Evolutionary conservation across 2,797 vertebrate species (phyloP).

Genomic region (Parambassis ranga): DNA sequence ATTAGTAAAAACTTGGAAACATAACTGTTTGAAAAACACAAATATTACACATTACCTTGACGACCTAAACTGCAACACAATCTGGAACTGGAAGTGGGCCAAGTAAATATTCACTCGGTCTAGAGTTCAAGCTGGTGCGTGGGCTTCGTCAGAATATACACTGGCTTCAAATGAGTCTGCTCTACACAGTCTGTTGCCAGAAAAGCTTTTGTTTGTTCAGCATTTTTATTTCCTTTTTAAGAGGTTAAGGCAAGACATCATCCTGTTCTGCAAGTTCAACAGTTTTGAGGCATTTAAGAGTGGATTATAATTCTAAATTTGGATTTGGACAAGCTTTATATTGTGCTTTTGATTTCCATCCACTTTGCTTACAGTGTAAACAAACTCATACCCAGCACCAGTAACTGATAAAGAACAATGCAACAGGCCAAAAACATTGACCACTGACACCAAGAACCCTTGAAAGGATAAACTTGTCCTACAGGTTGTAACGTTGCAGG

Average conservation of each 20-base stretch:
- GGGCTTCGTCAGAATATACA: conserved; percentile 19
- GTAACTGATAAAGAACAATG: neutral
- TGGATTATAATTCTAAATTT: neutral
- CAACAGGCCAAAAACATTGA: neutral
- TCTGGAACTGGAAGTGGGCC: conserved; percentile 19
- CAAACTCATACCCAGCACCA: neutral
- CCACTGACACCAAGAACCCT: neutral
- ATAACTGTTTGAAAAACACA: conserved; percentile 24
- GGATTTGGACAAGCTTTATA: neutral
- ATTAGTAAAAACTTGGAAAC: conserved; percentile 7
- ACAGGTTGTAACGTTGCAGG: no score
- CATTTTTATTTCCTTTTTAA: neutral
- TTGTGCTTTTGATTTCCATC: neutral
- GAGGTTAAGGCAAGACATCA: neutral
- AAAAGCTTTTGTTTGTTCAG: neutral
- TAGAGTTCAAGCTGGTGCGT: conserved; percentile 2
- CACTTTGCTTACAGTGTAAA: neutral
- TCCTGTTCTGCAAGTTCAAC: no score
- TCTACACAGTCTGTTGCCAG: neutral
- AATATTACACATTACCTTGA: conserved; percentile 2
- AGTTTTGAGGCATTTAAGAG: no score
- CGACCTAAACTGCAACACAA: neutral
- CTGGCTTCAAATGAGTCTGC: conserved; percentile 1
- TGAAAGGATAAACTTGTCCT: no score
- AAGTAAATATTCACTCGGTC: conserved; percentile 20